These are phyloP conservation scores for Scomber scombrus DNA, from an alignment of 2,113 vertebrate species.

Conservation along the genomic window DNA sequence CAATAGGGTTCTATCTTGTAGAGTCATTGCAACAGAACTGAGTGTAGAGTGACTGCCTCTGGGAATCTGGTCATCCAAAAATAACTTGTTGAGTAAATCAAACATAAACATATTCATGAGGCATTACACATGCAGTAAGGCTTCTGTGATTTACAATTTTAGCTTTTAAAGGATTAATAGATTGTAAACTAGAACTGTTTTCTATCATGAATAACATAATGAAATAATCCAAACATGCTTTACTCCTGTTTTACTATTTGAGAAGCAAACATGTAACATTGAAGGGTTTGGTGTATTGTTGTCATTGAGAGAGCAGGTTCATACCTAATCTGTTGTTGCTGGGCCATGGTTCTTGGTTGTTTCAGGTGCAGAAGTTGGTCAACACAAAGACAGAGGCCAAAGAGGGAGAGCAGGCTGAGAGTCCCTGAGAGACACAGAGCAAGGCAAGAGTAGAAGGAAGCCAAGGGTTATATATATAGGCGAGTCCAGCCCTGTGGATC, in stretches of 20 bases:
- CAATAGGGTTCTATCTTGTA: too few species aligned
- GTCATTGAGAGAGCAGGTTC: slow-evolving; percentile 28
- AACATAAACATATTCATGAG: background rate
- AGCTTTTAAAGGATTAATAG: background rate
- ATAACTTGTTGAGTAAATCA: slow-evolving; percentile 40
- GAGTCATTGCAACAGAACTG: background rate
- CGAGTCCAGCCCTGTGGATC: slow-evolving; percentile 38
- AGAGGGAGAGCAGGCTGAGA: slow-evolving; percentile 71
- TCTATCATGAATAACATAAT: background rate
- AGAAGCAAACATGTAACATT: background rate
- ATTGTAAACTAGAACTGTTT: background rate
- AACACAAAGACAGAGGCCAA: slow-evolving; percentile 49
- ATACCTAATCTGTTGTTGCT: slow-evolving; percentile 87
- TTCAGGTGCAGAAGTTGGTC: slow-evolving; percentile 44
- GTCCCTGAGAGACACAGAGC: slow-evolving; percentile 67
- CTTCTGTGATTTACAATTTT: background rate
- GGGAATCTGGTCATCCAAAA: slow-evolving; percentile 39
- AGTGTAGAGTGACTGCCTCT: background rate
- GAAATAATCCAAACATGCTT: background rate
- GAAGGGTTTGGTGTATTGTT: background rate
- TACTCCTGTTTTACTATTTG: background rate
- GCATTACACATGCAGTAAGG: background rate
- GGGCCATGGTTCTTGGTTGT: slow-evolving; percentile 81
- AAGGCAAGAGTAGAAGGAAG: slow-evolving; percentile 59
- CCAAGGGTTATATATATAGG: slow-evolving; percentile 70